Evolutionary conservation across 2,888 invertebrate genomes (phyloP).

Genomic region (Cephonodes hylas): DNA sequence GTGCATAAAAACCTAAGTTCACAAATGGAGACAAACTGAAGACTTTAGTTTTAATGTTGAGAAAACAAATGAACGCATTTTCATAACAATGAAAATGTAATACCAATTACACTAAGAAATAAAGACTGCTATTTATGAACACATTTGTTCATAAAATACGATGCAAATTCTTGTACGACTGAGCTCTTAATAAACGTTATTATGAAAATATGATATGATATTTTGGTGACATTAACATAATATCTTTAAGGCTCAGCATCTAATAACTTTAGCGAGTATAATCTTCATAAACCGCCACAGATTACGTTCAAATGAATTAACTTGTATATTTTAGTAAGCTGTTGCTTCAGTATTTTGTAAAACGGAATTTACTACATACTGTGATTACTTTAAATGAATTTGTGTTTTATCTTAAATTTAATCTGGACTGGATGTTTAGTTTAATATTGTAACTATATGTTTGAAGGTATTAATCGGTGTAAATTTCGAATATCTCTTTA

Average conservation of each 20-base stretch:
- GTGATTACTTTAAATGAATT: no score
- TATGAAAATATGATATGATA: constrained; percentile 12
- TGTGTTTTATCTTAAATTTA: neutral
- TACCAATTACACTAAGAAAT: neutral
- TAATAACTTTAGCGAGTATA: constrained; percentile 21
- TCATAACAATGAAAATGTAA: neutral
- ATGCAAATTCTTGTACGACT: neutral
- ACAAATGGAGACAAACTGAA: neutral
- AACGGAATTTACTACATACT: neutral
- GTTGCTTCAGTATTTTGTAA: constrained; percentile 1
- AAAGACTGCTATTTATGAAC: neutral
- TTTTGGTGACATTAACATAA: constrained; percentile 11
- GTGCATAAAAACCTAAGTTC: no score
- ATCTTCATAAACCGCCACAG: constrained; percentile 21
- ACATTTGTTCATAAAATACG: constrained; percentile 1
- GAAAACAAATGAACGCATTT: neutral
- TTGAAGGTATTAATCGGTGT: no score
- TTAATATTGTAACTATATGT: no score
- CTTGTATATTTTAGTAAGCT: constrained; percentile 16
- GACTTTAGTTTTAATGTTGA: neutral
- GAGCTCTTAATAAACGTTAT: constrained; percentile 8
- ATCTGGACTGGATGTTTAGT: neutral
- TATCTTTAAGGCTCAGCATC: constrained; percentile 10
- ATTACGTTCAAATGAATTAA: constrained; percentile 25
- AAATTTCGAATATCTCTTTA: no score